Base-by-base conservation (phyloP, 2,888 invertebrate species). In the Spilarctia lutea region DNA sequence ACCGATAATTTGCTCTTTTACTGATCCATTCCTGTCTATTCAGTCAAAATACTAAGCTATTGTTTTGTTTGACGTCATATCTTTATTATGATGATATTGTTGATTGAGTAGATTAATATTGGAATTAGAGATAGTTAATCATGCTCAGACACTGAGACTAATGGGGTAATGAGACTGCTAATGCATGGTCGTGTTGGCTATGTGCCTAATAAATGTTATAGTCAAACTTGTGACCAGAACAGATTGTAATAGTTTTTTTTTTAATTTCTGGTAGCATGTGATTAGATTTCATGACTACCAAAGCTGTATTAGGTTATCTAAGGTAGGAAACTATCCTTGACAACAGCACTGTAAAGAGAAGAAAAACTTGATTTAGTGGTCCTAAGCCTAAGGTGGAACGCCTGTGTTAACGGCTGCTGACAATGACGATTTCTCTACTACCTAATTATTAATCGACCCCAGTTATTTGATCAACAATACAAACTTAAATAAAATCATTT, bases 1-100 rank as follows among this genome's bases (percentile, higher is more conserved):
- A 85, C 88, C 87, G 91, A 92, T 93, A 91, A 91, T 89, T 91
- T 89, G 85, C 85, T 89, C 87, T 90, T 89, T 88, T 89, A 88
- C 85, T 87, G 86, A 89, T 87, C 81, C 85, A 87, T 89, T 89
- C 89, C 85, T 79, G 81, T 85, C 84, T 81, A 85, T 80, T 86
- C 81, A 73, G 74, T 20, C 70, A 80, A 81, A 81, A 77, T 80
- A 79, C 81, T 76, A 83, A 86, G 81, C 80, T 79, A 81, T 85
- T 85, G 80, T 81, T 42, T 48, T 42, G 11, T n/a, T 63, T 20
- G 10, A 20, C 42, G 65, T 35, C 30, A 45, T 60, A n/a, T 30
- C 45, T 71, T 45, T 30, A 63, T 48, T 71, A 71, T 33, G 48
- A 65, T 65, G 8, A 71, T 33, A 45, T 65, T 65, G 13, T 48